Evolutionary conservation across 2,113 vertebrate species (phyloP).

Genomic region (Alosa alosa): DNA sequence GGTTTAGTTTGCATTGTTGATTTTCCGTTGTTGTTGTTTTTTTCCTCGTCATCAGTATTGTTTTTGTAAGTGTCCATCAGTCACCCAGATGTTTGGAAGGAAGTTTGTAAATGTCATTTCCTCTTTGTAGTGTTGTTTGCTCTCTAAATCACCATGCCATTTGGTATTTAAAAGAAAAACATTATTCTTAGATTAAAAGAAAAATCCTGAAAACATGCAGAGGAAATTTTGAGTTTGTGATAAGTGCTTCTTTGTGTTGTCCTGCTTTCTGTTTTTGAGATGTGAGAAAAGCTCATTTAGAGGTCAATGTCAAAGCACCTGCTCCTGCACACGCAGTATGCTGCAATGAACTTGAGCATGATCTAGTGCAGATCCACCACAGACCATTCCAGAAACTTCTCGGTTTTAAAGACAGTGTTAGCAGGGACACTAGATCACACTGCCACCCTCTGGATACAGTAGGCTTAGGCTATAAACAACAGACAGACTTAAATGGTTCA

Average conservation of each 20-base stretch:
- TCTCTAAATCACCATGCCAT: slow-evolving; percentile 57
- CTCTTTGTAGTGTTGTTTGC: slow-evolving; percentile 60
- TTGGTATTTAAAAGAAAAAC: slow-evolving; percentile 71
- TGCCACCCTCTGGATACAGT: background rate
- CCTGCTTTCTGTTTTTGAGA: slow-evolving; percentile 6
- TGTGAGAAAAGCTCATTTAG: background rate
- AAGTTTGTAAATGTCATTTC: slow-evolving; percentile 71
- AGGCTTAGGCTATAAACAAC: too few relatives aligned
- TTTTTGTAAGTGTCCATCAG: slow-evolving; percentile 46
- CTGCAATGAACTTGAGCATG: background rate
- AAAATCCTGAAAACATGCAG: slow-evolving; percentile 58
- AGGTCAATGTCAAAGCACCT: background rate
- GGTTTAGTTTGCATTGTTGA: slow-evolving; percentile 51
- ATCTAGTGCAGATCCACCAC: background rate
- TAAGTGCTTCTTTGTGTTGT: background rate
- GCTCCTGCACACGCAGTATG: background rate
- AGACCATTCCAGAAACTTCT: background rate
- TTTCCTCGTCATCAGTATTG: slow-evolving; percentile 23
- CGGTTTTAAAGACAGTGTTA: background rate
- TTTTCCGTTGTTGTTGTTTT: slow-evolving; percentile 47
- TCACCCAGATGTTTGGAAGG: slow-evolving; percentile 60
- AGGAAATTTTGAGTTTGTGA: slow-evolving; percentile 54
- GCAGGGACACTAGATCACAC: background rate
- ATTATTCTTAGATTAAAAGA: slow-evolving; percentile 67
- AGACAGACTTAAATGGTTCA: too few relatives aligned